Conservation (phyloP, 2,797 vertebrate species). For the Tadarida brasiliensis region DNA sequence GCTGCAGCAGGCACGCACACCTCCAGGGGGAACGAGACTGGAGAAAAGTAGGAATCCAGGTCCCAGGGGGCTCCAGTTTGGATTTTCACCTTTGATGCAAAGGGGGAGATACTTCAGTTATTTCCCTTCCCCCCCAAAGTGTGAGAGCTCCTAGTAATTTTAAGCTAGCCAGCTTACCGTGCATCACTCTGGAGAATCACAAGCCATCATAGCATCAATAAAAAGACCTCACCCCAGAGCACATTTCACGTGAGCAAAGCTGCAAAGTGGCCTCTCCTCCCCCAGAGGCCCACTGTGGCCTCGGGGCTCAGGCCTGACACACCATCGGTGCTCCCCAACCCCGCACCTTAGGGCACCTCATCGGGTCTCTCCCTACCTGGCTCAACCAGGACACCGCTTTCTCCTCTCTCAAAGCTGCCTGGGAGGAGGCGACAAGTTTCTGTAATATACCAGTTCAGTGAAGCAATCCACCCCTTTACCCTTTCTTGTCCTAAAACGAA, state of each 20-base stretch:
- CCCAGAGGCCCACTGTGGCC: fast-evolving
- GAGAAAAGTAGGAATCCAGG: not conserved
- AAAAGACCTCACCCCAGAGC: not conserved
- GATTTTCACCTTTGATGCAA: not conserved
- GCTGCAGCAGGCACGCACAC: fast-evolving
- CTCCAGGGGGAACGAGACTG: not conserved
- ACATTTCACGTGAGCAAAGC: fast-evolving
- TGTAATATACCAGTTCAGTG: not conserved
- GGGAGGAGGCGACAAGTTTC: not conserved
- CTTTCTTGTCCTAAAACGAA: not conserved
- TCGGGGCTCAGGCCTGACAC: not conserved
- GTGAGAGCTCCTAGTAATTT: not conserved
- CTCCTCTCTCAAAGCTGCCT: not conserved
- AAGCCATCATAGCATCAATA: not conserved
- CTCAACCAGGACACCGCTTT: not conserved
- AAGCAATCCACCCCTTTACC: not conserved
- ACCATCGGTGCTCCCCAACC: not conserved
- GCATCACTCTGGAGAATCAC: not conserved
- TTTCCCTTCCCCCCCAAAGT: not conserved
- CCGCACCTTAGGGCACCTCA: not conserved
- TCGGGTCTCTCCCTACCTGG: not conserved
- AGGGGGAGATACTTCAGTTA: not conserved
- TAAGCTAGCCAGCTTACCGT: not conserved
- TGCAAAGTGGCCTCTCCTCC: not conserved
- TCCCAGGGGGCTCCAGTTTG: not conserved